Conservation (phyloP, 92 coral and sea anemone genomes). For the Zoanthus sansibaricus region DNA sequence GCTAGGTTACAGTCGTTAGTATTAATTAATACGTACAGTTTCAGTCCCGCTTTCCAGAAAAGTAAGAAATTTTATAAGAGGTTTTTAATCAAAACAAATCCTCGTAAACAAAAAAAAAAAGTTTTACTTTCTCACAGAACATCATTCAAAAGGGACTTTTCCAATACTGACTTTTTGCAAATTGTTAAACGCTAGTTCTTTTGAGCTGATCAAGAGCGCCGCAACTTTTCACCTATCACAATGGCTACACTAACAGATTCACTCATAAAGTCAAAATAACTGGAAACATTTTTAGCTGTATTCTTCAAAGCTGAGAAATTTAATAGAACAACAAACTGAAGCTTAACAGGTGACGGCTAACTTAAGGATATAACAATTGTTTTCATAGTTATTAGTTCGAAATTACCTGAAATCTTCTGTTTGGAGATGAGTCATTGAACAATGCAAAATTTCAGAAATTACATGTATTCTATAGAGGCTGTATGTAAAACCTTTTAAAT, state of each 20-base stretch:
- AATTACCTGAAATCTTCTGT: slow-evolving; percentile 36
- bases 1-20: too few species aligned
- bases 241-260: neutral
- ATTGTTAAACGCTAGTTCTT: neutral
- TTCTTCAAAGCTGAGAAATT: slow-evolving; percentile 25
- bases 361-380: slow-evolving; percentile 24
- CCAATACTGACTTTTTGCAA: neutral
- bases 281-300: slow-evolving; percentile 9
- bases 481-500: slow-evolving; percentile 6
- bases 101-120: neutral
- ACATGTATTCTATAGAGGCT: neutral
- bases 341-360: slow-evolving; percentile 6
- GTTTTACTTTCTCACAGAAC: neutral
- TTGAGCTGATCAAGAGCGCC: neutral
- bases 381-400: neutral
- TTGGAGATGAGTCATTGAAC: slow-evolving; percentile 16
- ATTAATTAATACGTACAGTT: too few species aligned
- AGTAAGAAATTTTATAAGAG: too few species aligned
- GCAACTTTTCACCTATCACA: slow-evolving; percentile 29
- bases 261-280: neutral
- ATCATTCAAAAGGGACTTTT: neutral
- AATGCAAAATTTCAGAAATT: slow-evolving; percentile 1
- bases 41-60: too few species aligned
- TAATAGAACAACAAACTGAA: slow-evolving; percentile 5
- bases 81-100: neutral